These are phyloP conservation scores for Acropora tenuis DNA, from an alignment of 64 coral and sea anemone species.

Conservation along the genomic window DNA sequence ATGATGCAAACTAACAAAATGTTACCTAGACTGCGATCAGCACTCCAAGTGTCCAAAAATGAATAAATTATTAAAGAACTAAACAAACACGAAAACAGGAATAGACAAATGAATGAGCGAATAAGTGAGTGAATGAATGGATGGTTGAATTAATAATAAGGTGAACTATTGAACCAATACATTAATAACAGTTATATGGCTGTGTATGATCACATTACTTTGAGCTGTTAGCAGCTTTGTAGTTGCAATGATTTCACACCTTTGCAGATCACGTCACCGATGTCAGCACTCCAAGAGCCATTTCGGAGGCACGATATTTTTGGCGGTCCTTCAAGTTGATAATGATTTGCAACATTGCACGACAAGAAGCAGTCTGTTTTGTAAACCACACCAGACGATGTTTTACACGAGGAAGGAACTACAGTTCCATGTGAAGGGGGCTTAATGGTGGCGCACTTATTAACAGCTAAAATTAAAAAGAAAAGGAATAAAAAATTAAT, in stretches of 20 bases:
- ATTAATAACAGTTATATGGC: background rate
- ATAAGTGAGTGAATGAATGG: background rate
- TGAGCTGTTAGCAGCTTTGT: background rate
- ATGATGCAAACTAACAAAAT: background rate
- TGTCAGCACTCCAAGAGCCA: constrained; percentile 53
- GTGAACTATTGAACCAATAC: background rate
- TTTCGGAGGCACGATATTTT: constrained; percentile 28
- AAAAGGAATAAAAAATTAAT: background rate
- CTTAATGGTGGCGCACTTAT: constrained; percentile 17
- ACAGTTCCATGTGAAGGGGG: constrained; percentile 12
- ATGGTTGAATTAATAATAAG: background rate
- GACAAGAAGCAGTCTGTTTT: constrained; percentile 52
- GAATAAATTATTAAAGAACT: background rate
- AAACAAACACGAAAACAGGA: background rate
- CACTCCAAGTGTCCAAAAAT: background rate
- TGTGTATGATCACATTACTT: background rate
- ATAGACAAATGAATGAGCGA: background rate
- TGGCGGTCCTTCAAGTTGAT: constrained; percentile 10
- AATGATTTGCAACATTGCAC: constrained; percentile 53
- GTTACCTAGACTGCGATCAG: background rate
- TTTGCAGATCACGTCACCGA: constrained; percentile 9
- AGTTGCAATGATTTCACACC: constrained; percentile 17
- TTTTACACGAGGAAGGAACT: constrained; percentile 20
- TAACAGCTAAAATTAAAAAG: constrained; percentile 7
- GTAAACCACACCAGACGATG: constrained; percentile 24